phyloP scores from a whole-genome alignment of 2,113 vertebrate genomes.

The Ptyas mucosa region DNA sequence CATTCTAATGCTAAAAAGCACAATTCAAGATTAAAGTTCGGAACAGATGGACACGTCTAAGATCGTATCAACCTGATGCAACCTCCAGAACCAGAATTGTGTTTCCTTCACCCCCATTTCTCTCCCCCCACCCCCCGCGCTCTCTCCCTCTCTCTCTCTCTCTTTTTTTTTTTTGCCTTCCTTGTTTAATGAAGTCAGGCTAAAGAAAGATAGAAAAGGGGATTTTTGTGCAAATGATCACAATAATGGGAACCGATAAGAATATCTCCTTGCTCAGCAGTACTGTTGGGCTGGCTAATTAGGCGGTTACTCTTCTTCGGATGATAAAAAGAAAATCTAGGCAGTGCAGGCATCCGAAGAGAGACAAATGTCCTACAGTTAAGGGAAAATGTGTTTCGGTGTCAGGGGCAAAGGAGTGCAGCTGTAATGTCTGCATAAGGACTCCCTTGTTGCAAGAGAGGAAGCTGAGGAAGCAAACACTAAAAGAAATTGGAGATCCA shows the following conservation, averaged over 20 bases:
- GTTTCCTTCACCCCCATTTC: not conserved
- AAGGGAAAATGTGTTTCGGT: slow-evolving; percentile 5
- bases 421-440: not conserved
- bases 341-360: slow-evolving; percentile 30
- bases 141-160: slow-evolving; percentile 16
- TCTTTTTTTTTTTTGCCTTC: slow-evolving; percentile 37
- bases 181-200: slow-evolving; percentile 61
- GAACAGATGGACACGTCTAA: slow-evolving; percentile 36
- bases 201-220: slow-evolving; percentile 56
- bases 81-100: slow-evolving; percentile 41
- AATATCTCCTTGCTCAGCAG: slow-evolving; percentile 62
- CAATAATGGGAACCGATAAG: slow-evolving; percentile 64
- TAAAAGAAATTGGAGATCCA: not conserved
- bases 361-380: slow-evolving; percentile 52
- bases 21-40: slow-evolving; percentile 51
- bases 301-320: slow-evolving; percentile 53
- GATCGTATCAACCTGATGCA: slow-evolving; percentile 59
- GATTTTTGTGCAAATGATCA: slow-evolving; percentile 36
- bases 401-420: not conserved
- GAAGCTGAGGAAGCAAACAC: not conserved
- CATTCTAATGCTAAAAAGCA: slow-evolving; percentile 54
- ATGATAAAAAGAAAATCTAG: slow-evolving; percentile 56
- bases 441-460: too few species aligned
- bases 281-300: slow-evolving; percentile 55
- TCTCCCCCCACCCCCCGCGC: fast-evolving